Conservation (phyloP, 2,113 vertebrate species). For the Varanus komodoensis region DNA sequence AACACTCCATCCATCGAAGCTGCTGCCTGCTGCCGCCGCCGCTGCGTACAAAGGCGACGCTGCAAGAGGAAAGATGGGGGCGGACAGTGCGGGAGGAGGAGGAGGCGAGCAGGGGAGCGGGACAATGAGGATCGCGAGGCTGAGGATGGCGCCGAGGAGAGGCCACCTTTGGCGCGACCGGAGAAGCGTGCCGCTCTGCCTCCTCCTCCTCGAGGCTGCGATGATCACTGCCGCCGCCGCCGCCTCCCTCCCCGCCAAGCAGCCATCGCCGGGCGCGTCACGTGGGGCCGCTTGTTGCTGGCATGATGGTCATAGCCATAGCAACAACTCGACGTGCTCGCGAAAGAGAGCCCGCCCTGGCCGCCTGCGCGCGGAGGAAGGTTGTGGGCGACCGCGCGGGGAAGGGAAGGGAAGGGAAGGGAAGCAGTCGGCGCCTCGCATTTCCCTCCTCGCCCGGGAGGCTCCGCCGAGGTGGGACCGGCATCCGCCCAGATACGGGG, state of each 20-base stretch:
- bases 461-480: background rate
- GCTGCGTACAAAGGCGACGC: background rate
- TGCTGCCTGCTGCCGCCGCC: background rate
- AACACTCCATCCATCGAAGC: conserved; percentile 3
- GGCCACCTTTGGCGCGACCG: conserved; percentile 2
- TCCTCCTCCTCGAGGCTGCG: background rate
- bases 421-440: too few species aligned
- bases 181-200: background rate
- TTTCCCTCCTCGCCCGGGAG: background rate
- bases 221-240: conserved; percentile 20
- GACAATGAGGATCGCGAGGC: background rate
- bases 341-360: background rate
- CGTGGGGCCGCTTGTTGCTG: conserved; percentile 74
- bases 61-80: background rate
- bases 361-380: background rate
- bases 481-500: too few species aligned
- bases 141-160: background rate
- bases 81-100: background rate
- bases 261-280: conserved; percentile 24
- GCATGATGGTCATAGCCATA: conserved; percentile 75
- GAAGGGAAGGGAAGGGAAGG: background rate
- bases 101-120: too few species aligned
- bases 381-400: background rate
- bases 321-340: conserved; percentile 60
- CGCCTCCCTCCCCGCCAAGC: conserved; percentile 67